A percentile compares a stretch with the other conserved stretches of the same genome.
Evolutionary conservation across 2,888 invertebrate species (phyloP).

Genomic region (Caenorhabditis plicata): DNA sequence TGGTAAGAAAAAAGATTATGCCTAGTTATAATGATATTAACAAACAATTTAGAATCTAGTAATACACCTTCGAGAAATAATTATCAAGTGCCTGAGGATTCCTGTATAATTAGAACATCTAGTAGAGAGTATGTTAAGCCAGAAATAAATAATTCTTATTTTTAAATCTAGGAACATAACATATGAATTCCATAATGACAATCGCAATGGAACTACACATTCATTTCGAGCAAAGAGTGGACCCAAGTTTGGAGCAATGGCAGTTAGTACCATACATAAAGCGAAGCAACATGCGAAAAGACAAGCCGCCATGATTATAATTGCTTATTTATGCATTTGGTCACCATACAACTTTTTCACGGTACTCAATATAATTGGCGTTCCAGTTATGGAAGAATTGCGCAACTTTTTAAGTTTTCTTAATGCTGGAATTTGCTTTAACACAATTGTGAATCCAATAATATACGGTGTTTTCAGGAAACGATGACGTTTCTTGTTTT

Average conservation of each 20-base stretch:
- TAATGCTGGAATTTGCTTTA: conserved; percentile 56
- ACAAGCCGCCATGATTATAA: conserved; percentile 46
- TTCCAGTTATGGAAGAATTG: conserved; percentile 22
- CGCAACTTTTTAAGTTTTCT: conserved; percentile 40
- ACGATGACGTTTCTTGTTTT: no score
- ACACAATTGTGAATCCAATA: conserved; percentile 57
- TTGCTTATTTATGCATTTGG: conserved; percentile 60
- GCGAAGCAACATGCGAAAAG: conserved; percentile 48
- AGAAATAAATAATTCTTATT: no score
- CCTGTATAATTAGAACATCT: no score
- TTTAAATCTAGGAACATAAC: background rate
- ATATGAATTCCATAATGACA: background rate
- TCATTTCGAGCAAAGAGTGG: conserved; percentile 7
- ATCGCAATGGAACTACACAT: background rate
- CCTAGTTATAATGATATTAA: no score
- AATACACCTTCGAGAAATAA: no score
- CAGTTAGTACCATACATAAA: conserved; percentile 49
- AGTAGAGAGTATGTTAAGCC: no score
- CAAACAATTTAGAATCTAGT: no score
- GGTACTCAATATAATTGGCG: conserved; percentile 34
- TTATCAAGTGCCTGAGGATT: no score
- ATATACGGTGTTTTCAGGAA: conserved; percentile 50
- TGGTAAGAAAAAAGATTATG: no score
- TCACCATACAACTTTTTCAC: conserved; percentile 58
- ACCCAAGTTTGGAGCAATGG: conserved; percentile 44